phyloP scores from a whole-genome alignment of 2,113 vertebrate species.

The Heterotilapia buettikoferi region DNA sequence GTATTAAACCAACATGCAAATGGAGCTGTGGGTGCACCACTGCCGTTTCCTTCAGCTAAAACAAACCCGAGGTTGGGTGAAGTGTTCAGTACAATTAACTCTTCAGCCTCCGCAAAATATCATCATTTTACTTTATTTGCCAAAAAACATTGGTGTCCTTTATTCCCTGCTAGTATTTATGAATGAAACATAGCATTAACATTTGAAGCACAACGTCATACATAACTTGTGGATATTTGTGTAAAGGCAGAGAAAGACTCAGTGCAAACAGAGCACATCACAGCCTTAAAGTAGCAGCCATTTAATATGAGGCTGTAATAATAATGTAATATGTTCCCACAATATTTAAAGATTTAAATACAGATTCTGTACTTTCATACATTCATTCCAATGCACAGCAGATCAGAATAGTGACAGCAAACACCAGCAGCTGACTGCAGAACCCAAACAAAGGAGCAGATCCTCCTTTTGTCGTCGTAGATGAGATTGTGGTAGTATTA shows the following conservation, averaged over 20 bases:
- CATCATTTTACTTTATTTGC: not conserved
- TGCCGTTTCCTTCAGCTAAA: not conserved
- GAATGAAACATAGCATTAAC: not conserved
- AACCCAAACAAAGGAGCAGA: not conserved
- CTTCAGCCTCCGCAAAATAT: not conserved
- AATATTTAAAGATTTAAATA: not conserved
- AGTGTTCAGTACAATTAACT: not conserved
- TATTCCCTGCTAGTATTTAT: not conserved
- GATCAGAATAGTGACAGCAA: not conserved
- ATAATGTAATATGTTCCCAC: not conserved
- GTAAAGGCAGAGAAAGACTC: not conserved
- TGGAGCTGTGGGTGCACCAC: not conserved
- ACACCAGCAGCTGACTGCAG: conserved; percentile 1
- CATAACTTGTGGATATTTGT: not conserved
- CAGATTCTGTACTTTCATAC: not conserved
- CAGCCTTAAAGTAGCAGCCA: not conserved
- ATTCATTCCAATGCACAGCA: not conserved
- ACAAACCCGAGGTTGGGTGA: not conserved
- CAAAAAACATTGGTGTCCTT: not conserved
- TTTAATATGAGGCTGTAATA: not conserved
- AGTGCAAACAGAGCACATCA: not conserved
- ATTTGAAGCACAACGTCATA: not conserved
- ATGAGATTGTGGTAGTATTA: fast-evolving
- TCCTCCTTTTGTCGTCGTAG: not conserved
- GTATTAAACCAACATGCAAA: not conserved